phyloP scores from a whole-genome alignment of 2,888 invertebrate genomes.

The Sminthurides aquaticus region DNA sequence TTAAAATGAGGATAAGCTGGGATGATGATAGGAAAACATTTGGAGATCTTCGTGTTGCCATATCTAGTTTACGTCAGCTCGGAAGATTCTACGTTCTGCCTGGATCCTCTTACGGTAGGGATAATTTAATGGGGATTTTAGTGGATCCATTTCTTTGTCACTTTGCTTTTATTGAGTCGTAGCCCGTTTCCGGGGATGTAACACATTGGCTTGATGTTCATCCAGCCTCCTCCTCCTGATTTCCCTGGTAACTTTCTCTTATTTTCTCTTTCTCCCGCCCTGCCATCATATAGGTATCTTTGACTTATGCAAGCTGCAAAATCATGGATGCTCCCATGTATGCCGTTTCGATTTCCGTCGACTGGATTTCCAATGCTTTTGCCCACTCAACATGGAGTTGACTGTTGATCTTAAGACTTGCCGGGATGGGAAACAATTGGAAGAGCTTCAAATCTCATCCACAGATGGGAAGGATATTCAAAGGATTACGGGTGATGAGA shows the following conservation, averaged over 20 bases:
- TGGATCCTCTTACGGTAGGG: slow-evolving; percentile 29
- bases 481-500: background rate
- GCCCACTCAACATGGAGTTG: slow-evolving; percentile 55
- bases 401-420: slow-evolving; percentile 51
- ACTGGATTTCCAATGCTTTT: slow-evolving; percentile 60
- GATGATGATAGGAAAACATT: slow-evolving; percentile 52
- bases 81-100: slow-evolving; percentile 5
- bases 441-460: background rate
- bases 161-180: too few relatives aligned
- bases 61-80: slow-evolving; percentile 14
- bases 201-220: too few relatives aligned
- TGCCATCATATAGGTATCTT: slow-evolving; percentile 1
- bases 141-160: too few relatives aligned
- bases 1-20: slow-evolving; percentile 62
- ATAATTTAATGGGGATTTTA: background rate
- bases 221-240: background rate
- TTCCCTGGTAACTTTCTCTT: background rate
- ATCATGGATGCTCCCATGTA: slow-evolving; percentile 58
- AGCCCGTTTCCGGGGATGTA: too few relatives aligned
- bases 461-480: background rate
- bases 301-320: slow-evolving; percentile 56
- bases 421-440: slow-evolving; percentile 37
- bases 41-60: slow-evolving; percentile 44
- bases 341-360: slow-evolving; percentile 60
- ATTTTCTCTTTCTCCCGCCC: background rate